Base-by-base conservation (phyloP, 2,113 vertebrate species). In the Phyllopteryx taeniolatus region DNA sequence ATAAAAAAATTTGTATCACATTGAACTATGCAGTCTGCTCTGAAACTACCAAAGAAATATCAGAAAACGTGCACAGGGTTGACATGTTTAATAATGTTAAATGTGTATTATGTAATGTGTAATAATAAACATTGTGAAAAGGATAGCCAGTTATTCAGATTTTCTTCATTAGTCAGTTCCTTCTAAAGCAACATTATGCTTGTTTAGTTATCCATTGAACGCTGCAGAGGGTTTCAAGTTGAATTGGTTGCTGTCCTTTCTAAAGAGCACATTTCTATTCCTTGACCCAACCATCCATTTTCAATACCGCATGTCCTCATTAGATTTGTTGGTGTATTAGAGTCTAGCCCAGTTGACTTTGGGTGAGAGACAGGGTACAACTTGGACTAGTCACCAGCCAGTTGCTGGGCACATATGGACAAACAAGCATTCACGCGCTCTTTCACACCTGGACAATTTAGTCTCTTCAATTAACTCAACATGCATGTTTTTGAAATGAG, bases 81-180 rank as follows among this genome's bases (percentile, higher is more conserved):
- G 39, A 27, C 56, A 2, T 74, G 17, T 81, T 79, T 83, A 73
- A 71, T 83, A 11, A 77, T 73, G 44, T 67, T n/a, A n/a, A n/a
- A n/a, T n/a, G n/a, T n/a, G n/a, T n/a, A n/a, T n/a, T n/a, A n/a
- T n/a, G n/a, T n/a, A n/a, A n/a, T n/a, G n/a, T n/a, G n/a, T n/a
- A n/a, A n/a, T n/a, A n/a, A n/a, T n/a, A n/a, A n/a, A n/a, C n/a
- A n/a, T n/a, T 67, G 20, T 49, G 19, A 67, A 62, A 71, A 54
- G 0, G 9, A 33, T 2, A 3, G 51, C 13, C 51, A 5, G 12
- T 57, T 65, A 69, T 72, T 67, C 22, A 49, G 64, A 61, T 66
- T 13, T 62, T 65, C 68, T 71, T 12, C 46, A 47, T 47, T 4
- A 27, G 56, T 0, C 2, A 39, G 6, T 71, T 19, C 53, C 53